phyloP scores from a whole-genome alignment of 2,113 vertebrate species.

The Platysternon megacephalum region DNA sequence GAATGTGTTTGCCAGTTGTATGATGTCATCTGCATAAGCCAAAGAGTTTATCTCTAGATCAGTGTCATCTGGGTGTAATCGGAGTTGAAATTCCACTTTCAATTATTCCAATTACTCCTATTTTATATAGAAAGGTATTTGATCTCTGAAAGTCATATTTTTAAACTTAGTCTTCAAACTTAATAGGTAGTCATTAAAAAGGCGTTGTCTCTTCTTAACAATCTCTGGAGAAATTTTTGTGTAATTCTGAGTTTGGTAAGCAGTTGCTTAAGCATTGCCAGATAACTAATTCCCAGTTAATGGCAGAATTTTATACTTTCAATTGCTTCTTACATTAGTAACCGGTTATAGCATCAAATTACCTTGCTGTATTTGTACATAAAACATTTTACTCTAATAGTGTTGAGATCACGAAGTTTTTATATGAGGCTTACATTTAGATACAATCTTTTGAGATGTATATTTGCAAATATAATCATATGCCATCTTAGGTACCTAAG shows the following conservation, averaged over 20 bases:
- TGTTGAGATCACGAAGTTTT: background rate
- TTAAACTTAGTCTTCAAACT: background rate
- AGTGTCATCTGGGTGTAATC: background rate
- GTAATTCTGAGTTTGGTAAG: background rate
- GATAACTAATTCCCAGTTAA: rapidly evolving
- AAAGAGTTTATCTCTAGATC: background rate
- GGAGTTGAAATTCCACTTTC: background rate
- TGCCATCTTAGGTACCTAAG: background rate
- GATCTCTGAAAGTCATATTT: background rate
- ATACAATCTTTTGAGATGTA: background rate
- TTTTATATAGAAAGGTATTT: background rate
- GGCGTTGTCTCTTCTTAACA: background rate
- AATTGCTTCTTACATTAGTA: background rate
- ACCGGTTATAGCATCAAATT: background rate
- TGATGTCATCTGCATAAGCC: background rate
- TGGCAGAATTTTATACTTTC: background rate
- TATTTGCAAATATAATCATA: background rate
- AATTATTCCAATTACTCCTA: background rate
- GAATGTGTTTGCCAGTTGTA: background rate
- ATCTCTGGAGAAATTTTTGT: background rate
- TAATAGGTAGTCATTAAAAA: background rate
- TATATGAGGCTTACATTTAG: background rate
- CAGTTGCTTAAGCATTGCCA: background rate
- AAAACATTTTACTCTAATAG: background rate
- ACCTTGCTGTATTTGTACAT: background rate